Base-by-base conservation (phyloP, 2,113 vertebrate genomes). In the Pipa parva region DNA sequence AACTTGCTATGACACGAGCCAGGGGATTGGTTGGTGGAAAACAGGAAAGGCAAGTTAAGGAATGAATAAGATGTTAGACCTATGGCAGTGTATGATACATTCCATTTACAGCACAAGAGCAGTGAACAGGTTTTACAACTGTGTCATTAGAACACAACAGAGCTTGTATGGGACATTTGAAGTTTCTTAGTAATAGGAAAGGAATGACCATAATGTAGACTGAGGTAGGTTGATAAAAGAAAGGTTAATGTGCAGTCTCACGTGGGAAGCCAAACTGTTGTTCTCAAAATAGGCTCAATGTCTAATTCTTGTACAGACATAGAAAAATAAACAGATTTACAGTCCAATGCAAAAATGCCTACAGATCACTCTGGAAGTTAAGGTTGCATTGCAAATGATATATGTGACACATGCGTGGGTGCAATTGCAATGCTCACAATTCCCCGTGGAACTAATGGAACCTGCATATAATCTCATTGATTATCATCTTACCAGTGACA, bases 31-130 rank as follows among this genome's bases (percentile, higher is more conserved):
- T 52, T 31, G 57, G 13, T 45, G 29, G 24, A 52, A 60, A 69
- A 70, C 66, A 70, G 66, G 66, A 70, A 70, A 70, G 66, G 57
- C 66, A 22, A 70, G 66, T 52, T 52, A 42, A 60, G 57, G 58
- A 61, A 61, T 61, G 58, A 70, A 52, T 54, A 12, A n/a, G 11
- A 52, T 49, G 33, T 12, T 5, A 39, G 24, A 60, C 57, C 29
- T 17, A 54, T 28, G 15, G 59, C 4, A 12, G 20, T 26, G 33
- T 24, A 15, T 52, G 46, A 59, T 42, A 42, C 56, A 68, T 36
- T 39, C 39, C 27, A 45, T n/a, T 25, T 28, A 51, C 6, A 9
- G 10, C 13, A 61, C 18, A 11, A 60, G 36, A 61, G 33, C 22
- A 52, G 15, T 13, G 25, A 70, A 51, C 66, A 70, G 25, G 58